Base-by-base conservation (phyloP, 2,113 vertebrate genomes). In the Cettia cetti region DNA sequence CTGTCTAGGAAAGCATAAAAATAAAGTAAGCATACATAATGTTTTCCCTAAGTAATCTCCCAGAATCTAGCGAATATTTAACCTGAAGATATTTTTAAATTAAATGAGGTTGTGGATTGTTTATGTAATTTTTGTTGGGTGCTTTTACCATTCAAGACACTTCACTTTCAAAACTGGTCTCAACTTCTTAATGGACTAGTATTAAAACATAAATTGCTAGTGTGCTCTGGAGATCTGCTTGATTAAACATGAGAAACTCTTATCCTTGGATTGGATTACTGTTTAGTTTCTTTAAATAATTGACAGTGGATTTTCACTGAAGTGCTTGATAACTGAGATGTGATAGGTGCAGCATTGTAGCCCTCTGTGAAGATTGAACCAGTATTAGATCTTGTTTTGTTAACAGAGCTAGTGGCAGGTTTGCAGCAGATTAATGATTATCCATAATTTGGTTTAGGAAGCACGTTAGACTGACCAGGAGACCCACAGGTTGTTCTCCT, bases 261-360 rank as follows among this genome's bases (percentile, higher is more conserved):
- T 84, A 79, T 82, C 61, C 60, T 94, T 90, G 76, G n/a, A 57
- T 82, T 90, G 52, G 57, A 60, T 95, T 94, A 93, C 70, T 91
- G 44, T 95, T 91, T 95, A 95, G 78, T 96, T 94, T 94, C 78
- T 90, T 87, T 94, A 87, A 96, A 95, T 89, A 90, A 91, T 95
- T 95, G 57, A 93, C 37, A 45, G 15, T 31, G 33, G 39, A 47
- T 93, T 95, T 95, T 93, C 3, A 11, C n/a, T 85, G 78, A 82
- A 92, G 74, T 81, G 61, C 53, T 90, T 95, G 65, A 63, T 85
- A 75, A 64, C 78, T 37, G 78, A 93, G 18, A 71, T 63, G 40
- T 86, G 76, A 52, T 86, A 77, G 0, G 28, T 83, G 27, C 90
- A 52, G 76, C 69, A 9, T 27, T 91, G 61, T 68, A 87, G 40